Percentiles rank a stretch among this genome's conserved stretches.
These are phyloP conservation scores for Deroptyus accipitrinus DNA, from an alignment of 2,113 vertebrate species.

Conservation along the genomic window DNA sequence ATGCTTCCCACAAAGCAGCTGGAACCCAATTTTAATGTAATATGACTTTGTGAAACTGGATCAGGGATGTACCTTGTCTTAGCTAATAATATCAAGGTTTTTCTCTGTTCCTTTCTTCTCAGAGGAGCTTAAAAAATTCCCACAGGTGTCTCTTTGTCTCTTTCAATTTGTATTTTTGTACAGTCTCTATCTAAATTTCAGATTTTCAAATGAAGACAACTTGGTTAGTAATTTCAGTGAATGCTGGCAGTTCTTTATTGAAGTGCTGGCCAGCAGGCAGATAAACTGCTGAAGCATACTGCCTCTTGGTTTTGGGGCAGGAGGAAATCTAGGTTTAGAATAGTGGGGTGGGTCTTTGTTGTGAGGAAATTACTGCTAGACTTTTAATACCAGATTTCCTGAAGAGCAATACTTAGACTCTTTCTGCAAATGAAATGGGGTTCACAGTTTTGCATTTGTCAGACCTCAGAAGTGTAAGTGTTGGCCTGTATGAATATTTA, in stretches of 20 bases:
- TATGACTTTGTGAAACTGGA: background rate
- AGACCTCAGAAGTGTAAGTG: background rate
- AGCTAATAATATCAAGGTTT: background rate
- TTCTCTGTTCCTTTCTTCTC: background rate
- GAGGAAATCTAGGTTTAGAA: background rate
- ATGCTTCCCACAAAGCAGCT: background rate
- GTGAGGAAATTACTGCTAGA: background rate
- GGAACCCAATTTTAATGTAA: background rate
- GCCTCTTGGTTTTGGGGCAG: background rate
- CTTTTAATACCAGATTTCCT: background rate
- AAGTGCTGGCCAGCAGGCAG: background rate
- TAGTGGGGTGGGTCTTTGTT: background rate
- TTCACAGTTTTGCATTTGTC: background rate
- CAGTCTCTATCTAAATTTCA: background rate
- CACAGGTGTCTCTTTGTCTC: background rate
- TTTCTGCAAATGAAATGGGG: background rate
- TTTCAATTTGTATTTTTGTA: background rate
- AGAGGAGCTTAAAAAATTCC: background rate
- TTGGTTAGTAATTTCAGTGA: background rate
- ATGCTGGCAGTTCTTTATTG: background rate
- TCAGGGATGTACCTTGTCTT: background rate
- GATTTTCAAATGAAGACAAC: background rate
- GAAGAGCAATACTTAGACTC: background rate
- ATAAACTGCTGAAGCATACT: background rate
- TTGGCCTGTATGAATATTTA: background rate